phyloP scores from a whole-genome alignment of 2,113 vertebrate species.

The Oriolus oriolus region DNA sequence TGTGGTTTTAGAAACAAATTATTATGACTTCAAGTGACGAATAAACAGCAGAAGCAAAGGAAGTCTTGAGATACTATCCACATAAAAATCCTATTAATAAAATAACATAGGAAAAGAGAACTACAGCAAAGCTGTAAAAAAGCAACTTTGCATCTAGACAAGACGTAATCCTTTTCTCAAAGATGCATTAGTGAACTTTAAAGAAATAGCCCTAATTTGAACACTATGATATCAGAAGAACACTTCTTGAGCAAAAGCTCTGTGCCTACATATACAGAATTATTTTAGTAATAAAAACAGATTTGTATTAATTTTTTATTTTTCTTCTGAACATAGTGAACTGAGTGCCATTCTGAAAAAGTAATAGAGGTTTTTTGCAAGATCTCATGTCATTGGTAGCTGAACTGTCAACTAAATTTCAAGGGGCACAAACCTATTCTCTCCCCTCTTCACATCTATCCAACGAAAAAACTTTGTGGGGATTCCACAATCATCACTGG shows the following conservation, averaged over 20 bases:
- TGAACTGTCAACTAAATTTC: background rate
- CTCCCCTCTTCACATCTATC: background rate
- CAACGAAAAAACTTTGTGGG: background rate
- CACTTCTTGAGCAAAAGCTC: background rate
- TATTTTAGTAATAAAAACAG: background rate
- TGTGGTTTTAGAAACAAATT: conserved; percentile 47
- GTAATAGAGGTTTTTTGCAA: background rate
- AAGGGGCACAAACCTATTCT: background rate
- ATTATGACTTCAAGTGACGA: conserved; percentile 28
- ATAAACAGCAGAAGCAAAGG: conserved; percentile 34
- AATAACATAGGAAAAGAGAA: background rate
- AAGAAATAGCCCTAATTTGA: background rate
- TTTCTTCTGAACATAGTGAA: background rate
- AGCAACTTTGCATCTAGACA: background rate
- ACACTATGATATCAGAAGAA: background rate
- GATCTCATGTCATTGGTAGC: background rate
- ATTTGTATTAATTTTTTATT: background rate
- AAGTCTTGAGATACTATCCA: background rate
- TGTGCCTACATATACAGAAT: background rate
- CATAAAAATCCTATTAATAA: conserved; percentile 26
- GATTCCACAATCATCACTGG: background rate
- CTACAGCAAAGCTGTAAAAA: background rate
- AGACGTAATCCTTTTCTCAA: background rate
- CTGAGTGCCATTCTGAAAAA: background rate
- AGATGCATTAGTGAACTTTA: background rate